These are phyloP conservation scores for Paramuricea clavata DNA, from an alignment of 92 coral and sea anemone species.

Conservation along the genomic window DNA sequence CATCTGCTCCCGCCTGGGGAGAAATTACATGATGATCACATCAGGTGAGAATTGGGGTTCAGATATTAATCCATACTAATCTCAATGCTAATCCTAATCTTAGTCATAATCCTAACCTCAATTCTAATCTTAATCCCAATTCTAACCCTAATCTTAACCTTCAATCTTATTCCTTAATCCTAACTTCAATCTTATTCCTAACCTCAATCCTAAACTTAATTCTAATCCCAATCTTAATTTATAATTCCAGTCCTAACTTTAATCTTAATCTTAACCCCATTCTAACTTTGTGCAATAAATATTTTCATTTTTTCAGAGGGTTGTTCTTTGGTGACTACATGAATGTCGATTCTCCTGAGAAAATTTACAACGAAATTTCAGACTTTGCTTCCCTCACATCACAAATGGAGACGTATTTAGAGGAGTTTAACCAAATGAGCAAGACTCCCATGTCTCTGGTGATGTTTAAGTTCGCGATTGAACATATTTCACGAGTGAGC, in stretches of 20 bases:
- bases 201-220: too few species aligned
- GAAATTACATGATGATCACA: constrained; percentile 93
- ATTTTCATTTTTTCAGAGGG: constrained; percentile 63
- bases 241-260: not conserved
- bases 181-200: too few species aligned
- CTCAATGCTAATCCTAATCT: too few species aligned
- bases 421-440: constrained; percentile 98
- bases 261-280: not conserved
- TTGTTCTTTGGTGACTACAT: constrained; percentile 98
- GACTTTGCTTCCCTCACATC: constrained; percentile 79
- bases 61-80: too few species aligned
- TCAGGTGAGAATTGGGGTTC: constrained; percentile 73
- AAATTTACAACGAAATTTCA: constrained; percentile 89
- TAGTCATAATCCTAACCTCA: too few species aligned
- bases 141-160: too few species aligned
- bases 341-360: constrained; percentile 87
- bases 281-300: not conserved
- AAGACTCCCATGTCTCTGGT: constrained; percentile 99
- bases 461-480: constrained; percentile 99
- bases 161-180: too few species aligned
- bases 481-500: constrained; percentile 96
- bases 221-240: too few species aligned
- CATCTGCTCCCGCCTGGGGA: constrained; percentile 91
- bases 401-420: constrained; percentile 96
- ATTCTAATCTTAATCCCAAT: too few species aligned